phyloP scores from a whole-genome alignment of 2,113 vertebrate species.

The Ibidorhyncha struthersii region DNA sequence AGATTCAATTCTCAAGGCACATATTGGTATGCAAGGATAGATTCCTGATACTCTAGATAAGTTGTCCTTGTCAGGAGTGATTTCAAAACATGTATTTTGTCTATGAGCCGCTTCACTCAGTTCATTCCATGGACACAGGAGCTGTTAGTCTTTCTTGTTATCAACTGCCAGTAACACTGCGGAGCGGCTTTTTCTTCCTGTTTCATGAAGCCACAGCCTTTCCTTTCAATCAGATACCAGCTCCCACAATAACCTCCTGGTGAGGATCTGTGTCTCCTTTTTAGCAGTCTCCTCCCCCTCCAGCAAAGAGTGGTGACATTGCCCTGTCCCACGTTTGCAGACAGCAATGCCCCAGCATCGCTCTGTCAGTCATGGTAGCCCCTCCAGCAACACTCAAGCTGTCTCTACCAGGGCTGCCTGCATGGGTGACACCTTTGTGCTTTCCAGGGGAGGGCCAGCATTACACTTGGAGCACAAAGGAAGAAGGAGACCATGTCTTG shows the following conservation, averaged over 20 bases:
- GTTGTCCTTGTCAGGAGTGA: background rate
- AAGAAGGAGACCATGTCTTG: background rate
- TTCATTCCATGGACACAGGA: background rate
- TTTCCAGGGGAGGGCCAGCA: background rate
- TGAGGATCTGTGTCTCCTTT: background rate
- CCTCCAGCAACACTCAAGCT: background rate
- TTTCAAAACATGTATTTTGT: fast-evolving
- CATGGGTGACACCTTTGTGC: background rate
- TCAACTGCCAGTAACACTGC: background rate
- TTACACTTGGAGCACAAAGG: fast-evolving
- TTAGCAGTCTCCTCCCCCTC: background rate
- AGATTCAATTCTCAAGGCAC: background rate
- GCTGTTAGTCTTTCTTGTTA: background rate
- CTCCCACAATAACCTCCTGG: background rate
- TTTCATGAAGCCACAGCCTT: background rate
- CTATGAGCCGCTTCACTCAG: background rate
- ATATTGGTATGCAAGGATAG: background rate
- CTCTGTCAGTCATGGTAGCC: fast-evolving
- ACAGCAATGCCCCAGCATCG: fast-evolving
- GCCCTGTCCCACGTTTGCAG: background rate
- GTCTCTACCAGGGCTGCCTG: background rate
- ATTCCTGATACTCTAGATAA: background rate
- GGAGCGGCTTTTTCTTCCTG: background rate
- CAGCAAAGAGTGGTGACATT: background rate
- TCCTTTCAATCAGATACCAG: background rate